Base-by-base conservation (phyloP, 2,888 invertebrate genomes). In the Hirtodrosophila trivittata region DNA sequence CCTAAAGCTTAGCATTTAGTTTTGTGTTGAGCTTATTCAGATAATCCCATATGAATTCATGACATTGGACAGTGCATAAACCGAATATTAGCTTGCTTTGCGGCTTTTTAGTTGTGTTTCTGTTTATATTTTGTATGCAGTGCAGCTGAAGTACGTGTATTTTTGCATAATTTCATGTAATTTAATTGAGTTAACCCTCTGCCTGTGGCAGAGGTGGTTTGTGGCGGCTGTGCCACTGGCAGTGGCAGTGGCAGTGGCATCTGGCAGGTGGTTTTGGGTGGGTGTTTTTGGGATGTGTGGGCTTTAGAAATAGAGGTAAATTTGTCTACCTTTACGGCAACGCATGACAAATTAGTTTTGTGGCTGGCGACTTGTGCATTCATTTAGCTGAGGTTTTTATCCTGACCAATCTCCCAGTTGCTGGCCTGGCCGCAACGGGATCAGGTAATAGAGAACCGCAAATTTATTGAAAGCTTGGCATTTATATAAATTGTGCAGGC, bases 321-420 rank as follows among this genome's bases (percentile, higher is more conserved):
- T 28, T 7, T 7, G 28, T 42, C 68, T 35, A 67, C 75, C 75
- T 71, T 69, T 71, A 46, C 54, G 50, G 59, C 57, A 64, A 83
- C 84, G 74, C 77, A 86, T 81, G 81, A 81, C 86, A 81, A 81
- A 81, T 81, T 81, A 86, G 86, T 81, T 81, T 81, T 86, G 86
- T 47, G 81, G 84, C 65, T 55, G 42, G 64, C 66, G 65, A 66
- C 66, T 75, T 83, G 65, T 71, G 71, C 84, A 76, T 86, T 86
- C 76, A 86, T 83, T 80, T 80, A 67, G 76, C 64, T 71, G 75
- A 70, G 77, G 82, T 70, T 67, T 35, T 52, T 28, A 5, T 4
- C 9, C 28, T 8, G 28, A 2, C 28, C 28, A 28, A 28, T 9
- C 9, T 9, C 9, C 8, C 8, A 30, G 60, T 28, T 13, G 43